These are phyloP conservation scores for Neotragus pygmaeus DNA, from an alignment of 2,113 vertebrate genomes.

Conservation along the genomic window DNA sequence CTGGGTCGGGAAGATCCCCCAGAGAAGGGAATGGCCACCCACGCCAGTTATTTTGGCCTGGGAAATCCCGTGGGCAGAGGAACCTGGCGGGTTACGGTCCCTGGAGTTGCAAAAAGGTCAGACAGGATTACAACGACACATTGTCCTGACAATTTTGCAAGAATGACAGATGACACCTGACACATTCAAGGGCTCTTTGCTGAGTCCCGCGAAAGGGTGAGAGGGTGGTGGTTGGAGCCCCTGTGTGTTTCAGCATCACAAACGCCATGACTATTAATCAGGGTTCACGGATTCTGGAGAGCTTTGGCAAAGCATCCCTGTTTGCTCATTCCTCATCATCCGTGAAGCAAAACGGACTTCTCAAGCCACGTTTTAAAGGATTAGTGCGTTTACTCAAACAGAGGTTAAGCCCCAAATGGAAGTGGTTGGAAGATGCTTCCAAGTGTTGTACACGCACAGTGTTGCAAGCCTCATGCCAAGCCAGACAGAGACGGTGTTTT, in stretches of 20 bases:
- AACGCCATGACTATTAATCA: rapidly evolving
- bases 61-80: background rate
- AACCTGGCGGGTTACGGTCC: rapidly evolving
- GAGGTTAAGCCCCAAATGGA: background rate
- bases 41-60: background rate
- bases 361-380: background rate
- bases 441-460: rapidly evolving
- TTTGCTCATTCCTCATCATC: background rate
- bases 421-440: too few species aligned
- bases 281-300: background rate
- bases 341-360: background rate
- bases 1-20: background rate
- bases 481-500: rapidly evolving
- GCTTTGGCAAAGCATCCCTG: background rate
- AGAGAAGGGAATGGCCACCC: background rate
- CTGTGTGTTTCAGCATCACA: rapidly evolving
- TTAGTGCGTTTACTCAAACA: background rate
- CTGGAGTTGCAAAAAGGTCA: background rate
- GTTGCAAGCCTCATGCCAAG: rapidly evolving
- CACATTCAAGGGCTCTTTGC: rapidly evolving
- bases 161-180: rapidly evolving
- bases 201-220: background rate
- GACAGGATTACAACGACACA: background rate
- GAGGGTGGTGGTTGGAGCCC: rapidly evolving
- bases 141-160: background rate